A percentile compares a stretch with the other conserved stretches of the same genome.
These are phyloP conservation scores for Gallirallus australis DNA, from an alignment of 2,797 vertebrate genomes.

Conservation along the genomic window DNA sequence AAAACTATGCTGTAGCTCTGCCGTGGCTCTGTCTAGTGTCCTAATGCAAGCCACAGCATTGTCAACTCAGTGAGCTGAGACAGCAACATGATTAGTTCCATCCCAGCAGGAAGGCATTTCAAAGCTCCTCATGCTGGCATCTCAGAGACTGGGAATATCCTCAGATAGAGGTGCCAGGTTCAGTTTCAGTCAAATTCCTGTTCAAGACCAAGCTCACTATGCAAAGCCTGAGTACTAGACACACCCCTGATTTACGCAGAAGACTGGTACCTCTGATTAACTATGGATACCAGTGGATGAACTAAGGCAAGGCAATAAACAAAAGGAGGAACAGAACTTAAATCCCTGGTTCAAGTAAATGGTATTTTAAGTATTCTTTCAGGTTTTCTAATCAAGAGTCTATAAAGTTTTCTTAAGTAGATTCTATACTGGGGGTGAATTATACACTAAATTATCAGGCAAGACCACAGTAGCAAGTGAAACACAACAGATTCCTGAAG, in stretches of 20 bases:
- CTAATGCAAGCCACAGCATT: neutral
- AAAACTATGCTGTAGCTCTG: neutral
- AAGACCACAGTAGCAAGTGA: neutral
- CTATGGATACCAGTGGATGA: neutral
- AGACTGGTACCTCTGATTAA: neutral
- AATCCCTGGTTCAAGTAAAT: neutral
- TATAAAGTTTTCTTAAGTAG: neutral
- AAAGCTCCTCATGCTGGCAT: neutral
- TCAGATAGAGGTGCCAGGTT: neutral
- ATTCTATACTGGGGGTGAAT: neutral
- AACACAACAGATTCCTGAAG: neutral
- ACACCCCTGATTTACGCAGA: neutral
- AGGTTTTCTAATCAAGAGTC: neutral
- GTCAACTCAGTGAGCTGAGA: rapidly evolving
- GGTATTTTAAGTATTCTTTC: neutral
- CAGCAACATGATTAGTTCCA: neutral
- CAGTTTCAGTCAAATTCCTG: neutral
- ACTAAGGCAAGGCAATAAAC: neutral
- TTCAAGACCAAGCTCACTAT: neutral
- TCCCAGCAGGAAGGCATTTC: neutral
- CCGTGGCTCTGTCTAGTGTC: neutral
- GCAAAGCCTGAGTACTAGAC: neutral
- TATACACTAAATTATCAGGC: neutral
- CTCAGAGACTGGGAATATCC: neutral
- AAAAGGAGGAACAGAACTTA: neutral